Evolutionary conservation across 2,113 vertebrate genomes (phyloP).

Genomic region (Osmerus mordax): DNA sequence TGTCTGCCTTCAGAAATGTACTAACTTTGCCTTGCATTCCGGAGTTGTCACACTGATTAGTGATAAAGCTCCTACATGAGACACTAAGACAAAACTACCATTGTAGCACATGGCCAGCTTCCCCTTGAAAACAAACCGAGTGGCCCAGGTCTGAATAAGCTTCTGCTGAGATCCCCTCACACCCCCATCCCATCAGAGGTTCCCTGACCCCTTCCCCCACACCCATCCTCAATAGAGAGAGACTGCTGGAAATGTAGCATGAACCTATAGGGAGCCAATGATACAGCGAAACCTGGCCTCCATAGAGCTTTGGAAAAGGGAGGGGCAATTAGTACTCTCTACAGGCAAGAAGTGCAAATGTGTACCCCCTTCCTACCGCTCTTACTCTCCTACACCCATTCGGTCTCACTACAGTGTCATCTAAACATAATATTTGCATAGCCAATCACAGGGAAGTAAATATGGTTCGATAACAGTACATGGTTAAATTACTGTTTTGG

Average conservation of each 20-base stretch:
- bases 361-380: no score
- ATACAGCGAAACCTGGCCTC: not conserved
- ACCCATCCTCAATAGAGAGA: slow-evolving; percentile 4
- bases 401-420: no score
- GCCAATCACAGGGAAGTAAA: no score
- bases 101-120: not conserved
- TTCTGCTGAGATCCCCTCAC: not conserved
- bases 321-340: no score
- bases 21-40: slow-evolving; percentile 9
- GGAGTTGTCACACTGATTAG: not conserved
- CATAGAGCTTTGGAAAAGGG: no score
- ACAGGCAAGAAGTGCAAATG: no score
- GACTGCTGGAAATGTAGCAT: not conserved
- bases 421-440: no score
- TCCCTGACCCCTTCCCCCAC: not conserved
- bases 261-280: not conserved
- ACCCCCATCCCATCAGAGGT: not conserved
- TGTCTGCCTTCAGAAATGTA: not conserved
- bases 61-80: not conserved
- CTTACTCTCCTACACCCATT: no score
- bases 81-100: not conserved
- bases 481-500: no score
- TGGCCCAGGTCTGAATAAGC: not conserved
- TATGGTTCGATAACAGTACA: no score
- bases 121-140: not conserved